Evolutionary conservation across 53 echinoderm and acorn worm species (phyloP).

Genomic region (Stichopus horrens): DNA sequence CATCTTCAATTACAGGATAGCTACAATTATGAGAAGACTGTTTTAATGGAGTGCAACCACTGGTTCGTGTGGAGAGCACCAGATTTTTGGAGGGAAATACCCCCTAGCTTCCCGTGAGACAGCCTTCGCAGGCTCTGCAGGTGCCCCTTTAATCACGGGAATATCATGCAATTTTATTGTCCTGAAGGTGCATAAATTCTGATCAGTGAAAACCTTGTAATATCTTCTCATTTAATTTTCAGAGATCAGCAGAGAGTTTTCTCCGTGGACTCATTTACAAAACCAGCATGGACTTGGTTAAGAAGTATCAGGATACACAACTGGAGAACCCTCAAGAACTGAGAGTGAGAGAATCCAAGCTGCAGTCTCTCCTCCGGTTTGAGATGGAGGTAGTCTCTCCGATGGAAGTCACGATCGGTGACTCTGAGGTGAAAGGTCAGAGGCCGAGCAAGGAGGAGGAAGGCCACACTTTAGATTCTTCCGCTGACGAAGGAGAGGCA

Average conservation of each 20-base stretch:
- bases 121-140: no score
- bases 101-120: no score
- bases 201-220: no score
- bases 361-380: slow-evolving; percentile 75
- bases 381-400: slow-evolving; percentile 85
- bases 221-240: background rate
- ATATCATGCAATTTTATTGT: no score
- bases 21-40: no score
- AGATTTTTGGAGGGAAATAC: no score
- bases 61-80: no score
- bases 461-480: background rate
- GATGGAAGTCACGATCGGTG: slow-evolving; percentile 11
- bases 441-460: slow-evolving; percentile 24
- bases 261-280: slow-evolving; percentile 27
- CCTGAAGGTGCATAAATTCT: no score
- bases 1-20: no score
- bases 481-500: background rate
- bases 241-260: slow-evolving; percentile 37
- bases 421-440: slow-evolving; percentile 35
- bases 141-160: no score
- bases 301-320: slow-evolving; percentile 35
- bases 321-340: slow-evolving; percentile 4
- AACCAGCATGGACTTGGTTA: slow-evolving; percentile 48
- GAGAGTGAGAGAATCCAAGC: slow-evolving; percentile 71
- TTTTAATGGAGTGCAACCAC: no score